phyloP scores from a whole-genome alignment of 2,888 invertebrate genomes.

The Microplitis manilae region DNA sequence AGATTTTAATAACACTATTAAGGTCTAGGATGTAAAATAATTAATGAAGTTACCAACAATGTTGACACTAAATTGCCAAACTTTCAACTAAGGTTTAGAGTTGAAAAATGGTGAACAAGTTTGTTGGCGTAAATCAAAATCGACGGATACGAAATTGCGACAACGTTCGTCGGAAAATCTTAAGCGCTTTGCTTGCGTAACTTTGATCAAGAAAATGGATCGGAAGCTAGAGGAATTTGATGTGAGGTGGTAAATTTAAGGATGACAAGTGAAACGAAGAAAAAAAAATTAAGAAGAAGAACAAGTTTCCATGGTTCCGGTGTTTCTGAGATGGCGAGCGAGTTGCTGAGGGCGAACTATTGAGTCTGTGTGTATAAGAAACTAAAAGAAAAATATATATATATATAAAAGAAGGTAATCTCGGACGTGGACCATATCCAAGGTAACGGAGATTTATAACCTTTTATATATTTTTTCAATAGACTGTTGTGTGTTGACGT shows the following conservation, averaged over 20 bases:
- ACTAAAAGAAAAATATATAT: background rate
- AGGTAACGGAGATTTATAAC: slow-evolving; percentile 11
- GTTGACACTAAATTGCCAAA: background rate
- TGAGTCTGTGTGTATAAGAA: background rate
- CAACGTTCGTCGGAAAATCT: slow-evolving; percentile 30
- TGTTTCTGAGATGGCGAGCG: background rate
- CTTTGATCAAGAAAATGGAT: slow-evolving; percentile 20
- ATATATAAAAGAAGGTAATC: slow-evolving; percentile 2
- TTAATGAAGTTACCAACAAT: background rate
- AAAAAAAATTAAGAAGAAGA: slow-evolving; percentile 23
- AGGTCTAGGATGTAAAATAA: background rate
- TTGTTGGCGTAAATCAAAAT: slow-evolving; percentile 56
- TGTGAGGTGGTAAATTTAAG: slow-evolving; percentile 51
- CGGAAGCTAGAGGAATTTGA: slow-evolving; percentile 16
- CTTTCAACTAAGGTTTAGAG: background rate
- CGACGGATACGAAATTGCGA: slow-evolving; percentile 57
- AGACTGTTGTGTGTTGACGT: slow-evolving; percentile 25
- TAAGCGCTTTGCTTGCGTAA: background rate
- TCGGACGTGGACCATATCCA: slow-evolving; percentile 25
- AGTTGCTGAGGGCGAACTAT: background rate
- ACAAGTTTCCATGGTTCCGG: background rate
- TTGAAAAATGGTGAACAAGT: background rate
- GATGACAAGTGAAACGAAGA: slow-evolving; percentile 38
- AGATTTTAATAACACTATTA: background rate
- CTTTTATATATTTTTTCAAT: slow-evolving; percentile 32